These are phyloP conservation scores for Sebastes baramenuke DNA, from an alignment of 2,797 vertebrate genomes.

Conservation along the genomic window DNA sequence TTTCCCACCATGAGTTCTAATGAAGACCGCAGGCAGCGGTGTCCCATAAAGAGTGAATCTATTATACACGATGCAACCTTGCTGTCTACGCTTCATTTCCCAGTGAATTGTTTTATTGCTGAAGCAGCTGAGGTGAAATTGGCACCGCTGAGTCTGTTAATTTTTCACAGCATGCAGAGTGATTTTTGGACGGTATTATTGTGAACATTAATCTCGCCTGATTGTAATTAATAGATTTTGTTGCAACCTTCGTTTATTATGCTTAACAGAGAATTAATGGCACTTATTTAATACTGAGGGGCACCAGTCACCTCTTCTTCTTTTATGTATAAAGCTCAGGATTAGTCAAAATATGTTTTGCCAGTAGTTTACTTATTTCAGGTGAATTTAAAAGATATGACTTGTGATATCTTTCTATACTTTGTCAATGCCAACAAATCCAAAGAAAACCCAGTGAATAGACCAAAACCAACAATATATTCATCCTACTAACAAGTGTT, in stretches of 20 bases:
- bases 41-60: constrained; percentile 16
- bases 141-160: background rate
- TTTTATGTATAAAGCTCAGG: background rate
- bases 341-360: background rate
- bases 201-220: background rate
- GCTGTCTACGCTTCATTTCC: constrained; percentile 19
- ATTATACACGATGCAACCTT: constrained; percentile 19
- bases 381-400: background rate
- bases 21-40: background rate
- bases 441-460: too few species aligned
- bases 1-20: background rate
- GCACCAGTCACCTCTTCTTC: background rate
- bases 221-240: background rate
- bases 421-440: too few species aligned
- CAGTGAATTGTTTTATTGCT: constrained; percentile 1
- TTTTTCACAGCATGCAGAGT: constrained; percentile 7
- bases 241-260: background rate
- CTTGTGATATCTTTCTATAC: too few species aligned
- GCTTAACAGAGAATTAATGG: background rate
- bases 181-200: background rate
- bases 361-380: background rate
- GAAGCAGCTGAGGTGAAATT: constrained; percentile 3
- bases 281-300: background rate
- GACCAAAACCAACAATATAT: background rate
- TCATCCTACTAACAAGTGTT: background rate